Base-by-base conservation (phyloP, 2,888 invertebrate genomes). In the Colostygia pectinataria region DNA sequence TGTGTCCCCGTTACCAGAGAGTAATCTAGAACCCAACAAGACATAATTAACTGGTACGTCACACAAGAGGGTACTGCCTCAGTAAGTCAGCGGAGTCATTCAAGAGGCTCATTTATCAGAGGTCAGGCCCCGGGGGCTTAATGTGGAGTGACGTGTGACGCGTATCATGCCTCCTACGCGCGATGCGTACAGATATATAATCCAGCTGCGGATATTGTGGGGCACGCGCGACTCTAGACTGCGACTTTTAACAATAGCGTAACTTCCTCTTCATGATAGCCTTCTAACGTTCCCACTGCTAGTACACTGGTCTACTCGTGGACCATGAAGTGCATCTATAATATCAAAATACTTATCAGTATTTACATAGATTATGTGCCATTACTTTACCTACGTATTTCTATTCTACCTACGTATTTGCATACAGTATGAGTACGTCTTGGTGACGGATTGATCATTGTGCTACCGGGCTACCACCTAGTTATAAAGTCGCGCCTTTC, bases 61-160 rank as follows among this genome's bases (percentile, higher is more conserved):
- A 46, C 55, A 55, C 43, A 51, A 49, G 55, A 57, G 51, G 49
- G 39, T 33, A 20, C 44, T 23, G 34, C 15, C 48, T 47, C 42
- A 4, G 50, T 50, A 57, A 54, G 57, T 57, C 54, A 53, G 52
- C 53, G 54, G 44, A 61, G 56, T 57, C 59, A 55, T 55, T 53
- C 53, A 59, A 47, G 57, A 48, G 43, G 41, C 58, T 66, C 66
- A 64, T 68, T 68, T 61, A 68, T 68, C 68, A 68, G 59, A 55
- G 63, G 53, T 55, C 59, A 63, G 40, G 56, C 56, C 56, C 41
- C 53, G 34, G 41, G 56, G 55, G 58, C 53, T 45, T 59, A 59
- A 59, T 55, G 38, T 38, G 36, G 58, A 57, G 58, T 60, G 64
- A 61, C 63, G 39, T 39, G 55, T 60, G 46, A 57, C 57, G 51